These are phyloP conservation scores for Hucho hucho DNA, from an alignment of 2,113 vertebrate genomes.

Conservation along the genomic window DNA sequence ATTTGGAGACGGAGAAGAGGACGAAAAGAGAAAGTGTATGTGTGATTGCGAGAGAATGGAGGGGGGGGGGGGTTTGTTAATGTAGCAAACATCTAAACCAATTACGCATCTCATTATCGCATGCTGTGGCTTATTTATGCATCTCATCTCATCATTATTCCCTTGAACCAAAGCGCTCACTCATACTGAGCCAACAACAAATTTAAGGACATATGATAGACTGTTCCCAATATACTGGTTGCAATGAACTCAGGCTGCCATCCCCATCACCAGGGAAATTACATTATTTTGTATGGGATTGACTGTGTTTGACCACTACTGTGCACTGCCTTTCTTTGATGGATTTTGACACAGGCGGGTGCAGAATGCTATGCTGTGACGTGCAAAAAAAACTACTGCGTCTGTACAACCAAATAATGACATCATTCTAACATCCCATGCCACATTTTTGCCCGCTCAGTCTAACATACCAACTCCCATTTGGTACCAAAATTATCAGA, in stretches of 20 bases:
- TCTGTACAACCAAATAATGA: too few relatives aligned
- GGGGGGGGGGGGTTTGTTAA: slow-evolving; percentile 69
- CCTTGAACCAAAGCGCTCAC: slow-evolving; percentile 49
- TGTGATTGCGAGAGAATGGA: slow-evolving; percentile 48
- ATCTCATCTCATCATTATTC: slow-evolving; percentile 74
- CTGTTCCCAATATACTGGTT: too few relatives aligned
- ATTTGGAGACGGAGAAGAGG: slow-evolving; percentile 7
- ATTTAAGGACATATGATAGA: neutral
- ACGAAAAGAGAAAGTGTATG: slow-evolving; percentile 32
- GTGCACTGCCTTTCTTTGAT: too few relatives aligned
- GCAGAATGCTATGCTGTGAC: too few relatives aligned
- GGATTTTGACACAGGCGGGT: too few relatives aligned
- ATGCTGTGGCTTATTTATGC: slow-evolving; percentile 68
- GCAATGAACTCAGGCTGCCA: too few relatives aligned
- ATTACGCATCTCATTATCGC: slow-evolving; percentile 81
- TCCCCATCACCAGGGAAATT: too few relatives aligned
- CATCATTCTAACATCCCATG: too few relatives aligned
- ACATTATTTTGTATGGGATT: too few relatives aligned
- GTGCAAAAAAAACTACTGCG: too few relatives aligned
- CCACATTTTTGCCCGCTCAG: too few relatives aligned
- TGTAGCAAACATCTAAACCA: slow-evolving; percentile 70
- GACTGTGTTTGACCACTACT: too few relatives aligned
- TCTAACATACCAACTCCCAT: neutral
- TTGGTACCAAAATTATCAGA: neutral
- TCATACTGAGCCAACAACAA: slow-evolving; percentile 42